Evolutionary conservation across 2,888 invertebrate genomes (phyloP).

Genomic region (Orchestes rusci): DNA sequence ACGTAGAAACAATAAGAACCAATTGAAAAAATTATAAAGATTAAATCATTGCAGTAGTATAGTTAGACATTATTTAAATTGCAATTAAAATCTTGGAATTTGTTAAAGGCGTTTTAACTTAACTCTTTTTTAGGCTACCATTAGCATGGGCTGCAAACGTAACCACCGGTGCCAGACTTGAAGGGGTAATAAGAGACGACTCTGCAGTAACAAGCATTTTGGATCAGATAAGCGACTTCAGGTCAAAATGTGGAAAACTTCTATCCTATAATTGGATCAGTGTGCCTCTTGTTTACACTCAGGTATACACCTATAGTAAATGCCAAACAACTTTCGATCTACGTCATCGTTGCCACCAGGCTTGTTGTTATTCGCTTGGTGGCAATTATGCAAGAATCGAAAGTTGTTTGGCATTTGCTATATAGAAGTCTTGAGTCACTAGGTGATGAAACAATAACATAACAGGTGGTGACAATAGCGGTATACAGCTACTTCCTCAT

Average conservation of each 20-base stretch:
- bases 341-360: no score
- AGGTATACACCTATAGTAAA: no score
- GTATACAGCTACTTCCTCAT: constrained; percentile 87
- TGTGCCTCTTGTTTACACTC: constrained; percentile 74
- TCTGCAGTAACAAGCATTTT: constrained; percentile 82
- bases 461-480: constrained; percentile 71
- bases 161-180: constrained; percentile 75
- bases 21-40: no score
- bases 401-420: no score
- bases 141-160: constrained; percentile 87
- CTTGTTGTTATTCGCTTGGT: no score
- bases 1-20: no score
- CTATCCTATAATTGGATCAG: constrained; percentile 72
- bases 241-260: constrained; percentile 65
- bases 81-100: no score
- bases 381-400: no score
- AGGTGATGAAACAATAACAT: constrained; percentile 4
- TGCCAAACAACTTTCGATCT: no score
- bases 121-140: constrained; percentile 54
- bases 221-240: constrained; percentile 74
- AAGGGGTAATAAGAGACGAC: constrained; percentile 79
- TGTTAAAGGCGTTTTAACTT: no score
- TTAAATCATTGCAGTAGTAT: no score
- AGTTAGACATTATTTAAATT: no score
- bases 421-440: background rate